phyloP scores from a whole-genome alignment of 2,888 invertebrate species.

The Electrophaes corylata region DNA sequence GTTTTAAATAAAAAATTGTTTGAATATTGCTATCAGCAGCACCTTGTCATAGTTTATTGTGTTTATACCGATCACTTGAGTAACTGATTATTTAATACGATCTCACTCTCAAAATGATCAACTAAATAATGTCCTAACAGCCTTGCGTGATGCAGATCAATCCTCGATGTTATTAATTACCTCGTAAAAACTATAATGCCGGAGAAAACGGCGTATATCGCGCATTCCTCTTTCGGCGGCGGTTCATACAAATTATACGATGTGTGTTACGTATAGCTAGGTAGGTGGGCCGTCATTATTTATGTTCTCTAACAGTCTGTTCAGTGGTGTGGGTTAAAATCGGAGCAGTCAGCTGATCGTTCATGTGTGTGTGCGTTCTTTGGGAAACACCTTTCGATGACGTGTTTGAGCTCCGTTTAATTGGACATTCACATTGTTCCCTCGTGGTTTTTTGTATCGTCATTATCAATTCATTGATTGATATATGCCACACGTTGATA shows the following conservation, averaged over 20 bases:
- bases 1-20: not conserved
- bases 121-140: conserved; percentile 65
- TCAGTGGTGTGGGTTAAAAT: conserved; percentile 82
- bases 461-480: conserved; percentile 45
- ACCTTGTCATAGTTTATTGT: not conserved
- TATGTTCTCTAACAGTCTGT: conserved; percentile 83
- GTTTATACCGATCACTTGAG: conserved; percentile 15
- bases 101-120: conserved; percentile 62
- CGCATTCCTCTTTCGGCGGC: conserved; percentile 72
- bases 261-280: conserved; percentile 80
- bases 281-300: conserved; percentile 84
- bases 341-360: conserved; percentile 83
- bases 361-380: conserved; percentile 77
- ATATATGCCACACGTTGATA: conserved; percentile 53
- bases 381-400: conserved; percentile 85
- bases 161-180: conserved; percentile 66
- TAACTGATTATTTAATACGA: conserved; percentile 68
- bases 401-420: conserved; percentile 82
- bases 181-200: conserved; percentile 68
- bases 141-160: conserved; percentile 53
- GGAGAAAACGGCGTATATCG: conserved; percentile 73
- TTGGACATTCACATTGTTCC: conserved; percentile 83
- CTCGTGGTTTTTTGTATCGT: conserved; percentile 66
- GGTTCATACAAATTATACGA: conserved; percentile 82
- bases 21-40: conserved; percentile 10